Evolutionary conservation across 2,113 vertebrate species (phyloP).

Genomic region (Psephotus haematonotus): DNA sequence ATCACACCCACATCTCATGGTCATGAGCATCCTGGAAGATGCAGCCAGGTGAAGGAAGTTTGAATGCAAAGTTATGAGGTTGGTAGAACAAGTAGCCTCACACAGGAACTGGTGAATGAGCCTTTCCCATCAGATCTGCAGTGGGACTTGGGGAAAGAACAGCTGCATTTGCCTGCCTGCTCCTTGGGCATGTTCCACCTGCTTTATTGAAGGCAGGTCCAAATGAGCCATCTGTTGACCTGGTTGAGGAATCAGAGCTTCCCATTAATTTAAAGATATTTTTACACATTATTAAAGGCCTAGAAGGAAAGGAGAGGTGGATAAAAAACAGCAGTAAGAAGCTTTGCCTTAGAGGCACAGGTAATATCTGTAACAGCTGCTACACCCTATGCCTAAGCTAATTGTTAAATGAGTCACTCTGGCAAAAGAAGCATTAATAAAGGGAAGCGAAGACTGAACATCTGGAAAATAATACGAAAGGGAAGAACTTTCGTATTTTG

Average conservation of each 20-base stretch:
- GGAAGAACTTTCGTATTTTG: conserved; percentile 25
- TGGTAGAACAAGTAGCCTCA: neutral
- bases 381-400: conserved; percentile 31
- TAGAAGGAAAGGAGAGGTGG: neutral
- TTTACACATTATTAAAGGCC: conserved; percentile 25
- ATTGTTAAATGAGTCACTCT: conserved; percentile 62
- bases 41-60: neutral
- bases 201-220: conserved; percentile 18
- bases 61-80: neutral
- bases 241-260: neutral
- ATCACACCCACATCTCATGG: neutral
- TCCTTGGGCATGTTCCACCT: conserved; percentile 15
- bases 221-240: conserved; percentile 38
- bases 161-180: conserved; percentile 26
- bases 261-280: neutral
- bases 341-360: conserved; percentile 63
- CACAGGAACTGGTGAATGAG: neutral
- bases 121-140: neutral
- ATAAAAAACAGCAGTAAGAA: conserved; percentile 12
- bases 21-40: neutral
- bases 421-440: conserved; percentile 50
- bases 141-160: conserved; percentile 3
- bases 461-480: conserved; percentile 55
- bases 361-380: conserved; percentile 66
- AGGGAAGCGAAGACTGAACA: conserved; percentile 42